Evolutionary conservation across 2,797 vertebrate species (phyloP).

Genomic region (Simalia tracyae): DNA sequence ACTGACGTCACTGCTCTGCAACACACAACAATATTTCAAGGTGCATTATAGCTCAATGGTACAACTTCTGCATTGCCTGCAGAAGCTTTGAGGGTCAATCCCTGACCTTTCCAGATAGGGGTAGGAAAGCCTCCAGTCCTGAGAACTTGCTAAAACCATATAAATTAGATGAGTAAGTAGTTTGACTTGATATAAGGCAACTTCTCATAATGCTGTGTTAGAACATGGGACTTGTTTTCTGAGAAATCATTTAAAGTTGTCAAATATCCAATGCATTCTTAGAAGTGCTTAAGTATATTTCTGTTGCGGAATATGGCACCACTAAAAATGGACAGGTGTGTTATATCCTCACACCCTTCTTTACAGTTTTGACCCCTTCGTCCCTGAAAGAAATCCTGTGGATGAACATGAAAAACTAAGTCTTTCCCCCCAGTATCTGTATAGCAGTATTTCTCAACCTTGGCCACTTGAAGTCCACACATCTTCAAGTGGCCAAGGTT

Average conservation of each 20-base stretch:
- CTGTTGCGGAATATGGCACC: not conserved
- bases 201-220: not conserved
- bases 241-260: not conserved
- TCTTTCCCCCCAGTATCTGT: not conserved
- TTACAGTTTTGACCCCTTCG: not conserved
- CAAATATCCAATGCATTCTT: not conserved
- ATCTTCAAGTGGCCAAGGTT: too few relatives aligned
- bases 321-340: not conserved
- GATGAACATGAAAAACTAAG: not conserved
- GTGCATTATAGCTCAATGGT: not conserved
- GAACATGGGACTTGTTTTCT: not conserved
- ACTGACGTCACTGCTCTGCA: not conserved
- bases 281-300: not conserved
- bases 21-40: not conserved
- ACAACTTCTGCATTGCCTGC: not conserved
- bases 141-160: not conserved
- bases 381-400: not conserved
- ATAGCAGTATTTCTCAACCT: too few relatives aligned
- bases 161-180: not conserved
- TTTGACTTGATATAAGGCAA: not conserved
- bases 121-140: not conserved
- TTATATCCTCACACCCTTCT: not conserved
- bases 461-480: too few relatives aligned
- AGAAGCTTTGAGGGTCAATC: not conserved
- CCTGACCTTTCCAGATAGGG: not conserved